Evolutionary conservation across 2,113 vertebrate species (phyloP).

Genomic region (Canis aureus): DNA sequence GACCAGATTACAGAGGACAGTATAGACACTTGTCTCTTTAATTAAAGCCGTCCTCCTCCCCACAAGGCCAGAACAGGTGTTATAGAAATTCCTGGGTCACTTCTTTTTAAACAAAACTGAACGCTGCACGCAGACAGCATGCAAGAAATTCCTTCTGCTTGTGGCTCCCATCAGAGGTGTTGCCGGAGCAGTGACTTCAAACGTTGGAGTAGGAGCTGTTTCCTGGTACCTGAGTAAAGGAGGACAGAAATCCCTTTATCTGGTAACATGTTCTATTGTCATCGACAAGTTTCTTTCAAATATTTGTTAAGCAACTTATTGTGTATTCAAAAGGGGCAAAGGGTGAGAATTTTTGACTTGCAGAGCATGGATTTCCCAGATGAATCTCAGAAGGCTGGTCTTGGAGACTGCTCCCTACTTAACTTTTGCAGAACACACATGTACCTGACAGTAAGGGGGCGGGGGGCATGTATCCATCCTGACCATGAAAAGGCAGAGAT

Average conservation of each 20-base stretch:
- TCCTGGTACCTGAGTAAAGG: not conserved
- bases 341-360: not conserved
- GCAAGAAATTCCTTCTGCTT: not conserved
- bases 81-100: constrained; percentile 24
- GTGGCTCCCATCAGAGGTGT: not conserved
- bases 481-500: not conserved
- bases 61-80: not conserved
- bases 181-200: not conserved
- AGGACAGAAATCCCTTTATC: not conserved
- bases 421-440: fast-evolving
- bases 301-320: not conserved
- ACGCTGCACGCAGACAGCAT: not conserved
- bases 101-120: constrained; percentile 9
- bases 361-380: not conserved
- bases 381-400: not conserved
- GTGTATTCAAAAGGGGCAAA: not conserved
- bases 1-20: not conserved
- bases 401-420: not conserved
- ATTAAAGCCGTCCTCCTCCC: not conserved
- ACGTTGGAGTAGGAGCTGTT: not conserved
- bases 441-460: not conserved
- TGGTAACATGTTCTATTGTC: not conserved
- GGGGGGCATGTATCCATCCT: fast-evolving
- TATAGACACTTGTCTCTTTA: not conserved
- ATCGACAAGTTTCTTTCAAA: not conserved